Base-by-base conservation (phyloP, 2,888 invertebrate species). In the Idaea dimidiata region DNA sequence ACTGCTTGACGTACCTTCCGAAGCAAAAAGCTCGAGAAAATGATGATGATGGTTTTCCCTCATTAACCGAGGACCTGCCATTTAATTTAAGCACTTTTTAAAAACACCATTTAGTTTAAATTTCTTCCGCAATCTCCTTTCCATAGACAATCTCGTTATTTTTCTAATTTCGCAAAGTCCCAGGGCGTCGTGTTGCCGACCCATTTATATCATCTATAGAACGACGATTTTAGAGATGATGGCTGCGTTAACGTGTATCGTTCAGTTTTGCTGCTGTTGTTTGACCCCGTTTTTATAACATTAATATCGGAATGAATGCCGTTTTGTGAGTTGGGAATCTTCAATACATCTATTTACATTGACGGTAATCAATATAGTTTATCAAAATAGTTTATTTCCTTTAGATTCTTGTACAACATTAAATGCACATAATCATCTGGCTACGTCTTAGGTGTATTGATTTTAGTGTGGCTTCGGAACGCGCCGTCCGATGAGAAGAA, bases 171-270 rank as follows among this genome's bases (percentile, higher is more conserved):
- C 59, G 68, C 69, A 62, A 62, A 63, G 60, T 61, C 68, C 61
- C 58, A 54, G 43, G 43, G 43, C 43, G 43, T 32, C 56, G n/a
- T 66, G 63, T 62, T 66, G 60, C 68, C 58, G 78, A 78, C 79
- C 79, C 63, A 79, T 74, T 72, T n/a, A n/a, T n/a, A n/a, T n/a
- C n/a, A n/a, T 80, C 62, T 54, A 54, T 58, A 60, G 63, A 63
- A 54, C 56, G 71, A 69, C 73, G 64, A 61, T 70, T 78, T 76
- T 75, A 73, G 72, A 78, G 64, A 73, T 72, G 67, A 72, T 77
- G 65, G 62, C 59, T 59, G 60, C 66, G 62, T 66, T 63, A 72
- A 71, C 62, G 67, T 68, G 67, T 63, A 62, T 68, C 59, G 63
- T 66, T 61, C 54, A 63, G 33, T 56, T 59, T 66, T 65, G 55